phyloP scores from a whole-genome alignment of 2,113 vertebrate species.

The Dolichotis patagonum region DNA sequence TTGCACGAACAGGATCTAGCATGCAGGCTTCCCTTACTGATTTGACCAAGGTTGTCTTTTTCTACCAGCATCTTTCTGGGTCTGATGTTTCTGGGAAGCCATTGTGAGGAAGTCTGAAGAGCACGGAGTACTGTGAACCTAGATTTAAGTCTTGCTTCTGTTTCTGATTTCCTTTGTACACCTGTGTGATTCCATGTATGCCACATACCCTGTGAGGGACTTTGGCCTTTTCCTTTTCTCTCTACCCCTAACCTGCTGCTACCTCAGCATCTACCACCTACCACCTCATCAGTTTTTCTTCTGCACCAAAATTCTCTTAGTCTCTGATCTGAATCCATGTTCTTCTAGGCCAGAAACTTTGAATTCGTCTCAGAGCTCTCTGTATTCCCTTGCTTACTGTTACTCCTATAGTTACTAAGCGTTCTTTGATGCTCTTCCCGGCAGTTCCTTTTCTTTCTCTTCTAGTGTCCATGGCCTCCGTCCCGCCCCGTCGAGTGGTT shows the following conservation, averaged over 20 bases:
- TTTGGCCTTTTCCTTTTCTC: not conserved
- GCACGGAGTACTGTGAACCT: not conserved
- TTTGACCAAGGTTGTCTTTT: not conserved
- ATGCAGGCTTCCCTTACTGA: not conserved
- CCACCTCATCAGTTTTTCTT: not conserved
- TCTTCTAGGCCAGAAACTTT: conserved; percentile 16
- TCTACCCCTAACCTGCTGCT: not conserved
- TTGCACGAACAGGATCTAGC: conserved; percentile 28
- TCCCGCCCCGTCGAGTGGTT: not conserved
- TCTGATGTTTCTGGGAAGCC: conserved; percentile 17
- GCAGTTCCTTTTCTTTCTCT: not conserved
- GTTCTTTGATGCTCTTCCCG: not conserved
- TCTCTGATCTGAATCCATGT: not conserved
- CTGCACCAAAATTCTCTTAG: not conserved
- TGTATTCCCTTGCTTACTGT: not conserved
- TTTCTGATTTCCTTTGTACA: not conserved
- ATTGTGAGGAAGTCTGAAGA: not conserved
- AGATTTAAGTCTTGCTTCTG: not conserved
- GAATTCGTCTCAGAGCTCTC: not conserved
- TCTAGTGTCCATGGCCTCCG: not conserved
- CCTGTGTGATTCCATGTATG: not conserved
- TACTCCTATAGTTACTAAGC: not conserved
- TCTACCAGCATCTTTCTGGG: not conserved
- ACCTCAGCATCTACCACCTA: not conserved
- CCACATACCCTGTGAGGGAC: not conserved